Conservation (phyloP, 2,888 invertebrate genomes). For the Shargacucullia verbasci region DNA sequence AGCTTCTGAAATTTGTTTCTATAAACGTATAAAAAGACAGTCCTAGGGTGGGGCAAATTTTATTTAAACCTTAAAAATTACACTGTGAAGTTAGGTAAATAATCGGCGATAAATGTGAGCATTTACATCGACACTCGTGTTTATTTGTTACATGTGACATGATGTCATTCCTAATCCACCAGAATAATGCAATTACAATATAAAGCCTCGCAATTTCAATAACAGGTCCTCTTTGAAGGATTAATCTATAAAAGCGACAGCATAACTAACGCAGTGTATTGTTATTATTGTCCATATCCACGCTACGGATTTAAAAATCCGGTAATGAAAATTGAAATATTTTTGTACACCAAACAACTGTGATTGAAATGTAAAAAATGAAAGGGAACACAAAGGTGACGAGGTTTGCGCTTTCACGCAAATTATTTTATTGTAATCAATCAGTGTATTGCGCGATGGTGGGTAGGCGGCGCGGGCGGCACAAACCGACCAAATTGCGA, state of each 20-base stretch:
- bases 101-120: too few species aligned
- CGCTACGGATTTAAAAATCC: constrained; percentile 26
- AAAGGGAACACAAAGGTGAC: constrained; percentile 55
- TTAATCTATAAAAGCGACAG: constrained; percentile 4
- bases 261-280: constrained; percentile 3
- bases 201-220: too few species aligned
- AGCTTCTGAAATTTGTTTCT: too few species aligned
- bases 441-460: constrained; percentile 64
- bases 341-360: constrained; percentile 44
- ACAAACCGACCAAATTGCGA: constrained; percentile 80
- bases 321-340: constrained; percentile 38
- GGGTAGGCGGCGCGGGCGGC: constrained; percentile 54
- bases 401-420: constrained; percentile 70
- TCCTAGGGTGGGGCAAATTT: too few species aligned
- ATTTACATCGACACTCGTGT: too few species aligned
- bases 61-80: too few species aligned
- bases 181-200: too few species aligned
- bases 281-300: constrained; percentile 7
- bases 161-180: too few species aligned
- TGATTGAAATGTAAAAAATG: constrained; percentile 51
- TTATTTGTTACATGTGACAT: too few species aligned
- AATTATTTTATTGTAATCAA: constrained; percentile 79
- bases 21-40: too few species aligned
- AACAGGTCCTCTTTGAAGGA: too few species aligned
- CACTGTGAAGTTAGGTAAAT: too few species aligned